These are phyloP conservation scores for Gallinago media DNA, from an alignment of 2,113 vertebrate genomes.

Conservation along the genomic window DNA sequence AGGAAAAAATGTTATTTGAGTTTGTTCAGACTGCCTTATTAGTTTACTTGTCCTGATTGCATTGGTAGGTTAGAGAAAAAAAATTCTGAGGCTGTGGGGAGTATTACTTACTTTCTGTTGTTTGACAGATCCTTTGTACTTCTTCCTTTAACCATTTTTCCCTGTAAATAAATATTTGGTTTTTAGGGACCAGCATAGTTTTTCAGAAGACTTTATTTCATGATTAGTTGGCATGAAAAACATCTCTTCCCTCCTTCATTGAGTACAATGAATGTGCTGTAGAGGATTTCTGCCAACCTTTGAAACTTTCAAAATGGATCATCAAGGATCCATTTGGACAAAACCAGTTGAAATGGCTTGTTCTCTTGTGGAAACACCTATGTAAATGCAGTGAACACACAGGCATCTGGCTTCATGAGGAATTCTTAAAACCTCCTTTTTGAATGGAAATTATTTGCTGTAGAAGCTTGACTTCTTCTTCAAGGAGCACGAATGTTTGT, in stretches of 20 bases:
- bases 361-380: not conserved
- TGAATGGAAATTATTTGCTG: not conserved
- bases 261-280: not conserved
- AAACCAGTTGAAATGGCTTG: not conserved
- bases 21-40: not conserved
- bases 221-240: not conserved
- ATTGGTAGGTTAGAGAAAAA: not conserved
- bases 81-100: not conserved
- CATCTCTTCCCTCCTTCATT: not conserved
- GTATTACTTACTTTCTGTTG: not conserved
- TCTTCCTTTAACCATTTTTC: not conserved
- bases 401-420: not conserved
- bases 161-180: not conserved
- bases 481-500: rapidly evolving
- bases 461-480: not conserved
- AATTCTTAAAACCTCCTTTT: not conserved
- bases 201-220: not conserved
- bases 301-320: not conserved
- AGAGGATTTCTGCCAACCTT: not conserved
- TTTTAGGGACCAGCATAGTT: not conserved
- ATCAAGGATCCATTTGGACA: not conserved
- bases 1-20: not conserved
- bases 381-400: not conserved
- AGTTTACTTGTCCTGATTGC: not conserved
- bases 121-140: not conserved